phyloP scores from a whole-genome alignment of 1,140 invertebrate species.

The Leptoteleia sp. region DNA sequence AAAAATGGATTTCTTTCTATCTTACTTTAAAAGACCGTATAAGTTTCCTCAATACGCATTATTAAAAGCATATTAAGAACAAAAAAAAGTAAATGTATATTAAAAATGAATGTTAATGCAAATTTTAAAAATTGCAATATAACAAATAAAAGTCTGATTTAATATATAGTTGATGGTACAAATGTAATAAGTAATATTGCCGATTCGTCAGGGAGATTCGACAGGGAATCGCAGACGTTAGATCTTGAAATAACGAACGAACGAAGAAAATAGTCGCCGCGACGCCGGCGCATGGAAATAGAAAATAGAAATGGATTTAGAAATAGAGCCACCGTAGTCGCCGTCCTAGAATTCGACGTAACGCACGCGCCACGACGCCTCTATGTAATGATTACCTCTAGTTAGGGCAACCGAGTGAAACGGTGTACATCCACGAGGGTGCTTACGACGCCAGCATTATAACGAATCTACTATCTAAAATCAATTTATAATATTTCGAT shows the following conservation, averaged over 20 bases:
- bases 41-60: no score
- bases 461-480: conserved; percentile 42
- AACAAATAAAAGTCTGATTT: no score
- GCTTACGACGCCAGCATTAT: conserved; percentile 51
- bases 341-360: conserved; percentile 74
- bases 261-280: conserved; percentile 78
- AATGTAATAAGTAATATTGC: conserved; percentile 48
- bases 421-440: conserved; percentile 54
- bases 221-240: conserved; percentile 55
- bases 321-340: conserved; percentile 77
- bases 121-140: no score
- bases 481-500: conserved; percentile 46
- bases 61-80: no score
- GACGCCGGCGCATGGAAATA: conserved; percentile 76
- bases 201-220: conserved; percentile 39
- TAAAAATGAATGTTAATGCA: no score
- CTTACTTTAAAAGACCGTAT: no score
- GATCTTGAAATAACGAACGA: conserved; percentile 79
- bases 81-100: no score
- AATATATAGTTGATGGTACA: no score
- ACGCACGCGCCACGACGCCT: conserved; percentile 57
- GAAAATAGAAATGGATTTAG: conserved; percentile 79
- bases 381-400: conserved; percentile 48
- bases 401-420: conserved; percentile 55
- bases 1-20: no score